Evolutionary conservation across 1,140 invertebrate genomes (phyloP), one percentile per base, ranked within the genome.

Genomic region (Zelostemma sp.): DNA sequence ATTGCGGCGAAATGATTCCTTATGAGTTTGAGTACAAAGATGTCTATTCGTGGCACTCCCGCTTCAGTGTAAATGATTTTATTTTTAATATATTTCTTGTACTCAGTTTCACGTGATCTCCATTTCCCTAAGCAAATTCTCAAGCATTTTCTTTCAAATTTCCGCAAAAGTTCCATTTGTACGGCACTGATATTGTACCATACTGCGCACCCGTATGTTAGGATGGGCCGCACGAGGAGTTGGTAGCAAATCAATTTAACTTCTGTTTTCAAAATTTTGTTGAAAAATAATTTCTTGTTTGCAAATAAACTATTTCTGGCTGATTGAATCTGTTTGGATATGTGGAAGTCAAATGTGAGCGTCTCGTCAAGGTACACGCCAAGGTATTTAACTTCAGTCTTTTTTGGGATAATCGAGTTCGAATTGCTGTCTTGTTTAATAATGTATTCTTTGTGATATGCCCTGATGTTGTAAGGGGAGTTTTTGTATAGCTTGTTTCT

Each of bases 301-400:
- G 6, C 12, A 14, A 25, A 0, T 1, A 65, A 71, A 0, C 66
- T 56, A 1, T 56, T 69, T 21, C 33, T 40, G 0, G 62, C 57
- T 65, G 74, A 73, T 5, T 50, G 15, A 0, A 71, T 0, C 50
- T 73, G 61, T 0, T 48, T 68, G 4, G 58, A 28, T 1, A 72
- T 28, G 15, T 76, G 72, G 0, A 50, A 6, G 1, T 53, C 56
- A 8, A 43, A 69, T 1, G 41, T 14, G 0, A 78, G 15, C 6
- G 35, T 43, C 0, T 57, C 14, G 16, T 75, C 71, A 2, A 72
- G 1, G 6, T 60, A 2, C 1, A 74, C 28, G 0, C 61, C 69
- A 5, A 74, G 18, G 16, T 74, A 76, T 40, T 46, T 57, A 0
- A 78, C 68, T n/a, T n/a, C n/a, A n/a, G n/a, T n/a, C n/a, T n/a